Evolutionary conservation across 2,888 invertebrate genomes (phyloP), one percentile per base, ranked within the genome.

Genomic region (Polydrusus tereticollis): DNA sequence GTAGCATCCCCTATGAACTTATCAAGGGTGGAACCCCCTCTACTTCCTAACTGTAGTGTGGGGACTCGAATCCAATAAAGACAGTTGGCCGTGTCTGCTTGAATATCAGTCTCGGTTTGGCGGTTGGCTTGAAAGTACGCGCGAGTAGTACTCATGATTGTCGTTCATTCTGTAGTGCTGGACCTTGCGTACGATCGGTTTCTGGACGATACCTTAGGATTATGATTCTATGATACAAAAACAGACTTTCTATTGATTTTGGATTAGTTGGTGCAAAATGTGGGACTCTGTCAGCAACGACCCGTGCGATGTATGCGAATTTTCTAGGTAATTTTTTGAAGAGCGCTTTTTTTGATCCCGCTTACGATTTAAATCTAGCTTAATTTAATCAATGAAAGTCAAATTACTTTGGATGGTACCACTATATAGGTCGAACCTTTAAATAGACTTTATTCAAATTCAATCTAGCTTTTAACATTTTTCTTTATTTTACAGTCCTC

Each of bases 271-370:
- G 50, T 55, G 47, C 64, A 74, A 74, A 69, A 81, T 86, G 79
- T 86, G 84, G 85, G 85, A 85, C 80, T 76, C 83, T 68, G 78
- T 83, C 60, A 80, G 77, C 45, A 84, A 84, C 68, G 81, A 84
- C 64, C 62, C 75, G 47, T 86, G 85, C 79, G 85, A 86, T 73
- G 82, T 84, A 77, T 87, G 84, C 77, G 84, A 86, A 74, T 86
- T 85, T 80, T 83, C 86, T 78, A 86, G 86, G 86, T 86, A 85
- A 74, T 33, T 36, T n/a, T 58, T 68, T 55, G n/a, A 50, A 26
- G 29, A 29, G 29, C 52, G 52, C 29, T 55, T 55, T 14, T 55
- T 55, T 55, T 4, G 14, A 16, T 16, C 21, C 29, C 5, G 68
- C 18, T 47, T 2, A 55, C 8, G n/a, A 26, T n/a, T 0, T 41